A percentile compares a stretch with the other conserved stretches of the same genome.
Conservation (phyloP, 2,888 invertebrate genomes). For the Cephonodes hylas region DNA sequence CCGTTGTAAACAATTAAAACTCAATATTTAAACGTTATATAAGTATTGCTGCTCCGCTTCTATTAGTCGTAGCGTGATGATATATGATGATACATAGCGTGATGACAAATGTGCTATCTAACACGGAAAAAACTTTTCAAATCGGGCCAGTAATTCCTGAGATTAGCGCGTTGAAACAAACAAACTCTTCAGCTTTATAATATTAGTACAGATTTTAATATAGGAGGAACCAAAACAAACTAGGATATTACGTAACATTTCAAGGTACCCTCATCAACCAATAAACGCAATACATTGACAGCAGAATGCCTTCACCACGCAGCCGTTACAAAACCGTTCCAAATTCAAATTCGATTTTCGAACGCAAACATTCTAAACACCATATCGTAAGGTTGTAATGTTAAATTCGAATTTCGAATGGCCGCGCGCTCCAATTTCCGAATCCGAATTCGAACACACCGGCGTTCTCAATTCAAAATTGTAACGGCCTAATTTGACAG, state of each 20-base stretch:
- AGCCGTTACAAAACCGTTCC: conserved; percentile 16
- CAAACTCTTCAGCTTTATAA: too few relatives aligned
- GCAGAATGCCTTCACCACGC: conserved; percentile 20
- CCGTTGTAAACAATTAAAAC: too few relatives aligned
- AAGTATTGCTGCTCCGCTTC: too few relatives aligned
- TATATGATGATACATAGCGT: too few relatives aligned
- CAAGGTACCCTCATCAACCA: conserved; percentile 10
- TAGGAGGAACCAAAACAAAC: neutral
- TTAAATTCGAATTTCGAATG: conserved; percentile 5
- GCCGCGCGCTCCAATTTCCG: neutral
- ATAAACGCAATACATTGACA: conserved; percentile 19
- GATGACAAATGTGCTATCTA: neutral
- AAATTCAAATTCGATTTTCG: conserved; percentile 20
- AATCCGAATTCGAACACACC: conserved; percentile 9
- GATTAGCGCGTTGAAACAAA: too few relatives aligned
- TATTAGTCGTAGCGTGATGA: too few relatives aligned
- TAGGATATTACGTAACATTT: conserved; percentile 16
- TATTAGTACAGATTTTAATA: neutral
- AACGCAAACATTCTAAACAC: conserved; percentile 11
- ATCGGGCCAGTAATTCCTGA: too few relatives aligned
- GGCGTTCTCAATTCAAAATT: conserved; percentile 37
- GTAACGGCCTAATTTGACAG: conserved; percentile 43
- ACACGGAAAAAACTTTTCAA: too few relatives aligned
- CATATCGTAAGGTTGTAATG: neutral
- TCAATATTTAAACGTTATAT: too few relatives aligned